Evolutionary conservation across 2,113 vertebrate genomes (phyloP).

Genomic region (Hystrix brachyura): DNA sequence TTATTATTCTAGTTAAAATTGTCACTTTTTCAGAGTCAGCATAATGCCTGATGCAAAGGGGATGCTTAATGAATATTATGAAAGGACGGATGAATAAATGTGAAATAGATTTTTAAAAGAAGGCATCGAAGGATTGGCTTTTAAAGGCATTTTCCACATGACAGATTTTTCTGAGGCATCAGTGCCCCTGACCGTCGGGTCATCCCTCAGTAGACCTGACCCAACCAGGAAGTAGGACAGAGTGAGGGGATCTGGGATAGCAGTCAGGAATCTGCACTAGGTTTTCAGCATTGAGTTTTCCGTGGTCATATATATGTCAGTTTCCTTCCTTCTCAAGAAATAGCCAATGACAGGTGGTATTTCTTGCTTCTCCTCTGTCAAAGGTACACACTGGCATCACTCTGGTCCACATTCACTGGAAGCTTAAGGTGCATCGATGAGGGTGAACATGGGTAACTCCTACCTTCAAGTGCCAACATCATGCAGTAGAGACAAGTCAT

Average conservation of each 20-base stretch:
- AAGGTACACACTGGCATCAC: neutral
- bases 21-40: neutral
- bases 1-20: neutral
- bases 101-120: constrained; percentile 55
- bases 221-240: neutral
- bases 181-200: neutral
- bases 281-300: neutral
- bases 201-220: neutral
- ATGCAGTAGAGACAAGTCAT: constrained; percentile 6
- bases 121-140: constrained; percentile 64
- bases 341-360: neutral
- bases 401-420: neutral
- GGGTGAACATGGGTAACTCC: neutral
- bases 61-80: constrained; percentile 4
- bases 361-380: neutral
- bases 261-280: neutral
- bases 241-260: neutral
- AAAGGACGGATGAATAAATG: neutral
- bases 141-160: constrained; percentile 61
- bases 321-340: constrained; percentile 52
- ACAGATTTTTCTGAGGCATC: constrained; percentile 45
- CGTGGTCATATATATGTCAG: neutral
- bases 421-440: neutral
- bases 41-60: neutral
- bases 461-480: neutral